Evolutionary conservation across 2,888 invertebrate genomes (phyloP), one percentile per base, ranked within the genome.

Genomic region (Polydrusus tereticollis): DNA sequence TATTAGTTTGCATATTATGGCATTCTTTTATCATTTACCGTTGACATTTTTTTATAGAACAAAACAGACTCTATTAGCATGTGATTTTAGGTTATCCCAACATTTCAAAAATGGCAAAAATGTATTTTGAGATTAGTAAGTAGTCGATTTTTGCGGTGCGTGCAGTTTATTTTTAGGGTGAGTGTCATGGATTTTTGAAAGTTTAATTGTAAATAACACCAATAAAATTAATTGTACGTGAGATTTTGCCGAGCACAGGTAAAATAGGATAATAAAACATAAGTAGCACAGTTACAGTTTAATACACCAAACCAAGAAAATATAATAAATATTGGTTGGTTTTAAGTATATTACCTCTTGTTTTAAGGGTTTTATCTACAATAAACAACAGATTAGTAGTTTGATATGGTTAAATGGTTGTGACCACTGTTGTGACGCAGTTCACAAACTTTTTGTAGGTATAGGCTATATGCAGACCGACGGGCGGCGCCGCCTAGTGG

Each of bases 21-120:
- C 8, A 36, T 43, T 59, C 21, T 14, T 43, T 59, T 41, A 26
- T 26, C 45, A 43, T 60, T 60, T n/a, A n/a, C n/a, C n/a, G n/a
- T n/a, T n/a, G n/a, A n/a, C n/a, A n/a, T n/a, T n/a, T n/a, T 43
- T 43, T 45, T 60, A 26, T 16, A 43, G 21, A 43, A 45, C 36
- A 45, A 16, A 5, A 14, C 29, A 23, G 10, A 20, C 7, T 43
- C 41, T 67, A 67, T 33, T 21, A 36, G 71, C 70, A 71, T 71
- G 71, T 74, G 18, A 50, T 73, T 66, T 62, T 60, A 71, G 59
- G 64, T 70, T 59, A 57, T 65, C 58, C 50, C 52, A 58, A 59
- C 57, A 65, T 63, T 57, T 38, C 63, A 50, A 71, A 71, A 59
- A 52, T 43, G 60, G 60, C 65, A 59, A 67, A 45, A 62, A 55